Conservation (phyloP, 1,140 invertebrate species). For the Penaeus japonicus region DNA sequence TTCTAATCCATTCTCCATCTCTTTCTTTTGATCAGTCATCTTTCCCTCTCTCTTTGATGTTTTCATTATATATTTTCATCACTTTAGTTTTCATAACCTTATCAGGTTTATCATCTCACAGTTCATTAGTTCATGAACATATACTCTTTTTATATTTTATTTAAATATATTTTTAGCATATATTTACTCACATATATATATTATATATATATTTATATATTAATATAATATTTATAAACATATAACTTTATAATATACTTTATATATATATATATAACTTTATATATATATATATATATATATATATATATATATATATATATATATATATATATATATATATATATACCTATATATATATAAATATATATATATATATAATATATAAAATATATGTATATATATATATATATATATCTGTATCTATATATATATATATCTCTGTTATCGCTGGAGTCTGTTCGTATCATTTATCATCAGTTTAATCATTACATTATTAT, state of each 20-base stretch:
- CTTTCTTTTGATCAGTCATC: background rate
- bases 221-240: background rate
- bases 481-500: too few relatives aligned
- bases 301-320: background rate
- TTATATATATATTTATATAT: slow-evolving; percentile 6
- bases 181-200: background rate
- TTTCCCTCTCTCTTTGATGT: background rate
- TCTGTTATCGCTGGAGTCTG: too few relatives aligned
- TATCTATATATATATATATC: background rate
- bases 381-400: slow-evolving; percentile 3
- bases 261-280: slow-evolving; percentile 16
- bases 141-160: too few relatives aligned
- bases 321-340: background rate
- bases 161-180: background rate
- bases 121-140: too few relatives aligned
- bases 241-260: background rate
- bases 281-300: slow-evolving; percentile 23
- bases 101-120: too few relatives aligned
- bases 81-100: too few relatives aligned
- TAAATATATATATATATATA: background rate
- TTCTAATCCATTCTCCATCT: background rate
- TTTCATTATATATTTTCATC: too few relatives aligned
- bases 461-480: too few relatives aligned
- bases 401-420: slow-evolving; percentile 3
- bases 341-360: background rate